Percentiles rank a stretch among this genome's conserved stretches.
These are phyloP conservation scores for Bombus cullumanus DNA, from an alignment of 1,140 invertebrate species.

Conservation along the genomic window DNA sequence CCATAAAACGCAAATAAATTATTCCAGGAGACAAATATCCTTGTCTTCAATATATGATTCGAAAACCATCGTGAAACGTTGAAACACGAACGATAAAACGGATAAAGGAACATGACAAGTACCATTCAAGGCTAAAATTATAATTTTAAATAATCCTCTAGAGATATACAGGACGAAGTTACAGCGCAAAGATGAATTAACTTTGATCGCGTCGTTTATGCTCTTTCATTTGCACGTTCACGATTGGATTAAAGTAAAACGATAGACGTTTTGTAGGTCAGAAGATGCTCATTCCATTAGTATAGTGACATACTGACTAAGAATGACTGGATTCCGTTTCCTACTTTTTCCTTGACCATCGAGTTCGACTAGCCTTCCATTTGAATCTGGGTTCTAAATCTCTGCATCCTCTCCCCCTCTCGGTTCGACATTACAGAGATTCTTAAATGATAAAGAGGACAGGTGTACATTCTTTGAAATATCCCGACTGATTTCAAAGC, in stretches of 20 bases:
- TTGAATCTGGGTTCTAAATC: slow-evolving; percentile 23
- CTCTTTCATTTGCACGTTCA: neutral
- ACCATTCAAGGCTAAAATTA: slow-evolving; percentile 35
- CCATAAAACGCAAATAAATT: slow-evolving; percentile 24
- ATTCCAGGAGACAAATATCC: neutral
- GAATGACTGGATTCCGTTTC: slow-evolving; percentile 27
- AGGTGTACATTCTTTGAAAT: neutral
- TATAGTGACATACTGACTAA: slow-evolving; percentile 28
- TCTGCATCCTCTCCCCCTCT: neutral
- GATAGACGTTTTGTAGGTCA: slow-evolving; percentile 21
- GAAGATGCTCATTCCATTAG: slow-evolving; percentile 7
- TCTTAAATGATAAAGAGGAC: neutral
- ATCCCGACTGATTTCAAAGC: neutral
- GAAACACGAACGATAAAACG: neutral
- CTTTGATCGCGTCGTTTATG: neutral
- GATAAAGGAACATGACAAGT: slow-evolving; percentile 4
- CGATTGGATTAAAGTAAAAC: neutral
- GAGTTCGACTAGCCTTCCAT: neutral
- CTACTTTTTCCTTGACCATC: slow-evolving; percentile 7
- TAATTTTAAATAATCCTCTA: slow-evolving; percentile 28
- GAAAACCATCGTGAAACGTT: neutral
- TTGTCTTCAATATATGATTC: neutral
- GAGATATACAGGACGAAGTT: neutral
- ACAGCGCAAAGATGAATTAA: neutral
- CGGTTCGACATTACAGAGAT: neutral